phyloP scores from a whole-genome alignment of 1,140 invertebrate species.

The Mylabris phalerata region DNA sequence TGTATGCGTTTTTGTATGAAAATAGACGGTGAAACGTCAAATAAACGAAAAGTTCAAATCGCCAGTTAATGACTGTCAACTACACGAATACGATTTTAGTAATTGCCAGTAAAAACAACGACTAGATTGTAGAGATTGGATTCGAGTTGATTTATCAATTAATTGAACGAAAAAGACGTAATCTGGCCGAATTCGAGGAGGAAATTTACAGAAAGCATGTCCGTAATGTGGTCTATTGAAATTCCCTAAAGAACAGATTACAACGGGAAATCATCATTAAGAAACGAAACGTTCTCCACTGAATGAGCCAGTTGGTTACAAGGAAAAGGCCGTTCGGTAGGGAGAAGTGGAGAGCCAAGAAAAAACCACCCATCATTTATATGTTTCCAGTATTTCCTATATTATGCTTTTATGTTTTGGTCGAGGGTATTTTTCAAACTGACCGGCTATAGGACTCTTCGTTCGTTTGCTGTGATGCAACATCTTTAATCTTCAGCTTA shows the following conservation, averaged over 20 bases:
- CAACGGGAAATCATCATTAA: constrained; percentile 23
- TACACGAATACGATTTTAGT: too few relatives aligned
- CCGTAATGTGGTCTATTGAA: constrained; percentile 3
- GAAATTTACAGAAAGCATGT: too few relatives aligned
- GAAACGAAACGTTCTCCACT: not conserved
- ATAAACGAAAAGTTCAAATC: too few relatives aligned
- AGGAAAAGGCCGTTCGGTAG: constrained; percentile 21
- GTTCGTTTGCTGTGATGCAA: constrained; percentile 8
- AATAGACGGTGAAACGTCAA: too few relatives aligned
- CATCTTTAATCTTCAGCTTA: constrained; percentile 24
- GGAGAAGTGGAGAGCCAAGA: constrained; percentile 8
- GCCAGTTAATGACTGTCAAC: too few relatives aligned
- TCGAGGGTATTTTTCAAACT: constrained; percentile 26
- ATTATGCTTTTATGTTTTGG: constrained; percentile 23
- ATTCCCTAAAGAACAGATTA: constrained; percentile 16
- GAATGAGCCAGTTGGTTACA: constrained; percentile 9
- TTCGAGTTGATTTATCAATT: too few relatives aligned
- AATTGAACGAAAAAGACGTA: too few relatives aligned
- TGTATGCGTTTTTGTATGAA: not conserved
- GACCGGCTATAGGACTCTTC: constrained; percentile 14
- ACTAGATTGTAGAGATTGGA: not conserved
- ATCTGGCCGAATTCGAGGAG: too few relatives aligned
- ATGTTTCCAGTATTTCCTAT: constrained; percentile 25
- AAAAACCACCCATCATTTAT: constrained; percentile 17
- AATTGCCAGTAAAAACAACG: too few relatives aligned